Base-by-base conservation (phyloP, 64 coral and sea anemone species). In the Montipora cactus region DNA sequence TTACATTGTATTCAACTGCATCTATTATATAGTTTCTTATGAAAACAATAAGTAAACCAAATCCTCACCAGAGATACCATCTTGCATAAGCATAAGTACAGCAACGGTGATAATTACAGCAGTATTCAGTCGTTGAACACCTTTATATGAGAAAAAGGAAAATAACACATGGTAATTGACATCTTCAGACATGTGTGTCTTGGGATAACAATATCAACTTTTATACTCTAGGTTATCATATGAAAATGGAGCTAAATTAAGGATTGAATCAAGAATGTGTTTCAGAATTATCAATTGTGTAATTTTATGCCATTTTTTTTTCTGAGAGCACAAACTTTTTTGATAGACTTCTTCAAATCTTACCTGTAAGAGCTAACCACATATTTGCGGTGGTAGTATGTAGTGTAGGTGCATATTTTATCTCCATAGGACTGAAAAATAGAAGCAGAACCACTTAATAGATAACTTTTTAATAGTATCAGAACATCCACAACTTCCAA, bases 1-100 rank as follows among this genome's bases (percentile, higher is more conserved):
- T 37, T 37, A 37, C 2, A 37, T 37, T 37, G 37, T 28, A 37
- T 37, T 37, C 37, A 37, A 37, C 37, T 37, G 37, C 37, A 37
- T 2, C 37, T 37, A 37, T 37, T 37, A 37, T 0, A 37, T 37
- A 37, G 37, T 37, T 37, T 37, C 2, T 37, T 37, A 37, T 37
- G 0, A 37, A 37, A 37, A 64, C 14, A 64, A 64, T 15, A 1
- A 64, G 8, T 15, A 12, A 6, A 57, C 13, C 14, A 16, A 64
- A 64, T 64, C 61, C 97, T 81, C 89, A 99, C 97, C 97, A 99
- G 7, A 99, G 73, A 58, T 99, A 99, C 98, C 98, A 99, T 49
- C 95, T 94, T 50, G 98, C 67, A 76, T 99, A 99, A 10, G 89
- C 93, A 74, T 80, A 83, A 14, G 87, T 83, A 69, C 98, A 96